Conservation (phyloP, 2,113 vertebrate genomes). For the Lutjanus erythropterus region DNA sequence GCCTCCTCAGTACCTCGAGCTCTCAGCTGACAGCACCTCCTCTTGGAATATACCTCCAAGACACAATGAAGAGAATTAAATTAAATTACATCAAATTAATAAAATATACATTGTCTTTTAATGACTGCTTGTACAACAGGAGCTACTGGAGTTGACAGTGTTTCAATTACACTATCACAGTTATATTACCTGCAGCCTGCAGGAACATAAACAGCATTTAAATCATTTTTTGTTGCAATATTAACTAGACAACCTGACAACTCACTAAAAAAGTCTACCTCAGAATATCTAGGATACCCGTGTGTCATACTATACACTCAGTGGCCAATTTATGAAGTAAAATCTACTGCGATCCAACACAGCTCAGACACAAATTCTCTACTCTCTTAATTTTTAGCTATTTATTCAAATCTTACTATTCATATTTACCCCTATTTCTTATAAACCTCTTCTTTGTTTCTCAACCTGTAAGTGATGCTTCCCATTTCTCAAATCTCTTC, state of each 20-base stretch:
- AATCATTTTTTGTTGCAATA: not conserved
- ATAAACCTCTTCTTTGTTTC: no score
- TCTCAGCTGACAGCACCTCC: slow-evolving; percentile 40
- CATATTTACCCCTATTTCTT: no score
- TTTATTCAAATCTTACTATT: no score
- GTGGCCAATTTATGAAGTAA: not conserved
- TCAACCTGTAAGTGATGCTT: no score
- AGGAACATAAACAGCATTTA: not conserved
- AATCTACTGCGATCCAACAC: not conserved
- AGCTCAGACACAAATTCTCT: not conserved
- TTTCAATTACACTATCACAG: not conserved
- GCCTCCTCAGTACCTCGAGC: slow-evolving; percentile 54
- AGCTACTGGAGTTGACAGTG: not conserved
- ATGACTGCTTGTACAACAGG: slow-evolving; percentile 2
- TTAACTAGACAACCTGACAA: not conserved
- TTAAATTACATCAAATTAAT: not conserved
- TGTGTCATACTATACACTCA: not conserved
- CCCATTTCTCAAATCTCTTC: no score
- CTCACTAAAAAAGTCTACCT: not conserved
- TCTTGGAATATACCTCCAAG: slow-evolving; percentile 37
- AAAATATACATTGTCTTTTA: not conserved
- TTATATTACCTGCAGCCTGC: not conserved
- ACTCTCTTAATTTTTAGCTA: no score
- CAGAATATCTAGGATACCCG: not conserved
- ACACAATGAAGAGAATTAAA: slow-evolving; percentile 11